phyloP scores from a whole-genome alignment of 2,888 invertebrate species.

The Epinotia nisella region DNA sequence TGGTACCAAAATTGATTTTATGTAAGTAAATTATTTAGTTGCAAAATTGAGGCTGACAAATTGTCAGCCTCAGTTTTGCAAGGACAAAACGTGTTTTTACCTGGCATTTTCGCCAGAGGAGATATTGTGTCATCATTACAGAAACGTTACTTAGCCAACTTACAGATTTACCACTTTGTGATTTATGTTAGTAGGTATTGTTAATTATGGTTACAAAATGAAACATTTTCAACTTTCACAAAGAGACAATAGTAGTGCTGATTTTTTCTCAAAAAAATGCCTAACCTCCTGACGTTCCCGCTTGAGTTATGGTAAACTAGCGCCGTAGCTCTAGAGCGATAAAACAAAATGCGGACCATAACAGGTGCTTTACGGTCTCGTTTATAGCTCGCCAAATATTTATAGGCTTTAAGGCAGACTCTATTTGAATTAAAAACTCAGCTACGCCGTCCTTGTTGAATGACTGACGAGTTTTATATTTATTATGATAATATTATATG shows the following conservation, averaged over 20 bases:
- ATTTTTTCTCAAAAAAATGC: neutral
- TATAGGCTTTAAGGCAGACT: slow-evolving; percentile 53
- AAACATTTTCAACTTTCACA: neutral
- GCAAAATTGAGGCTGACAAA: too few relatives aligned
- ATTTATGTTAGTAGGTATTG: neutral
- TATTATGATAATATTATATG: too few relatives aligned
- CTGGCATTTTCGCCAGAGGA: too few relatives aligned
- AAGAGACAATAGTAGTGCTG: neutral
- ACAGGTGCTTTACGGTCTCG: slow-evolving; percentile 54
- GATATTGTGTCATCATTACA: too few relatives aligned
- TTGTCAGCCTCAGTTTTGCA: too few relatives aligned
- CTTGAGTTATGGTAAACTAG: slow-evolving; percentile 40
- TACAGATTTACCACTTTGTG: too few relatives aligned
- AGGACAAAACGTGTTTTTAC: too few relatives aligned
- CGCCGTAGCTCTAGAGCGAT: slow-evolving; percentile 50
- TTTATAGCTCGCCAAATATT: slow-evolving; percentile 58
- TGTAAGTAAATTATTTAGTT: too few relatives aligned
- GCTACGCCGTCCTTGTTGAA: neutral
- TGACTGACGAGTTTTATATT: neutral
- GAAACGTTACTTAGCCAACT: too few relatives aligned
- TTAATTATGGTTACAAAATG: neutral
- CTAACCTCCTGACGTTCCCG: slow-evolving; percentile 2
- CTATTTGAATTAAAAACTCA: slow-evolving; percentile 25
- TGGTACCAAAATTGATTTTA: too few relatives aligned
- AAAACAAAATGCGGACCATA: slow-evolving; percentile 59